Percentiles rank a stretch among this genome's conserved stretches.
phyloP scores from a whole-genome alignment of 2,888 invertebrate species.

The Caenorhabditis wallacei region DNA sequence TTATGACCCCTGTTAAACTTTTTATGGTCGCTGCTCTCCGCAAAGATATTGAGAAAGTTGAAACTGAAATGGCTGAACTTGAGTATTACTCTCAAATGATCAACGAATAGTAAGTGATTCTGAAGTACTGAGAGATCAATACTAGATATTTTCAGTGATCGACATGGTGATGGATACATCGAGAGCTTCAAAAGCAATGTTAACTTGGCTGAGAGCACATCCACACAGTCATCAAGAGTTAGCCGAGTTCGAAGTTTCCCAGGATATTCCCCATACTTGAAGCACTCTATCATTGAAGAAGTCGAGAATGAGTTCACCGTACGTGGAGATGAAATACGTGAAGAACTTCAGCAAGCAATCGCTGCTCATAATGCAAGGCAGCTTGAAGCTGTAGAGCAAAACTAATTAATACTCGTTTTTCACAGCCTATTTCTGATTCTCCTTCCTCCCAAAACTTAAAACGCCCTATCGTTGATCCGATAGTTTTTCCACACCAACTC shows the following conservation, averaged over 20 bases:
- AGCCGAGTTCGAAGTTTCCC: slow-evolving; percentile 47
- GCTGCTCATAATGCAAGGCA: slow-evolving; percentile 52
- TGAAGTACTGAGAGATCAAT: neutral
- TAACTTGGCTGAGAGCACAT: slow-evolving; percentile 39
- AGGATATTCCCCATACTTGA: slow-evolving; percentile 59
- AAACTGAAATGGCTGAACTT: slow-evolving; percentile 41
- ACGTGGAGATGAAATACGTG: slow-evolving; percentile 61
- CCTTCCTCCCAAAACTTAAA: too few species aligned
- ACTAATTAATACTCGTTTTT: neutral
- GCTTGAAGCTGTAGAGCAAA: neutral
- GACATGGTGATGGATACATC: slow-evolving; percentile 62
- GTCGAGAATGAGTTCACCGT: slow-evolving; percentile 64
- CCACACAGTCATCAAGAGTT: slow-evolving; percentile 41
- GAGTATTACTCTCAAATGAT: slow-evolving; percentile 50
- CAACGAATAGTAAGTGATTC: slow-evolving; percentile 47
- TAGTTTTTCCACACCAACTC: neutral
- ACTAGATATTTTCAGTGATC: slow-evolving; percentile 28
- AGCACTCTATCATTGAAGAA: slow-evolving; percentile 59
- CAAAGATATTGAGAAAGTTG: slow-evolving; percentile 59
- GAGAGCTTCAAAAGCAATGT: slow-evolving; percentile 56
- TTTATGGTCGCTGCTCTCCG: slow-evolving; percentile 53
- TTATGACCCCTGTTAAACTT: slow-evolving; percentile 50
- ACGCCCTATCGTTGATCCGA: too few species aligned
- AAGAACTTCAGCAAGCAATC: slow-evolving; percentile 52
- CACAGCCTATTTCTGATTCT: too few species aligned